phyloP scores from a whole-genome alignment of 2,888 invertebrate species.

The Scaptomyza reducta region DNA sequence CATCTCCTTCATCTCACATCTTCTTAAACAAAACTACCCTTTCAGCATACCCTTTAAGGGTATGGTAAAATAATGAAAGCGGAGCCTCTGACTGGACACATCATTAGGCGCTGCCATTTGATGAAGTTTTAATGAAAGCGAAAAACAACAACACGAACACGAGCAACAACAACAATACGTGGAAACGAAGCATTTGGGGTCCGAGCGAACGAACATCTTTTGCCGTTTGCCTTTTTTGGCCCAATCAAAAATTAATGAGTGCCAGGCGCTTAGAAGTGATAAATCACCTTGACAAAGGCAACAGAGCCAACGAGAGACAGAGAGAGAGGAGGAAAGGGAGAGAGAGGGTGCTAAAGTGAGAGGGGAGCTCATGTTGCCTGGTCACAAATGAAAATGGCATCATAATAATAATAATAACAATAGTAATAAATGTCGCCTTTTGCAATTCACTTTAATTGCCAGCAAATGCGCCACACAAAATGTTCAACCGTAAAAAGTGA shows the following conservation, averaged over 20 bases:
- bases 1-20: no score
- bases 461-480: slow-evolving; percentile 48
- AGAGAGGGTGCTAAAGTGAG: neutral
- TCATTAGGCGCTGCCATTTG: slow-evolving; percentile 69
- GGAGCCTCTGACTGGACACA: slow-evolving; percentile 38
- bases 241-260: slow-evolving; percentile 82
- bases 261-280: slow-evolving; percentile 81
- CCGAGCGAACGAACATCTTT: slow-evolving; percentile 51
- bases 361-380: slow-evolving; percentile 17
- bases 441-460: slow-evolving; percentile 74
- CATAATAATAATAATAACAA: slow-evolving; percentile 49
- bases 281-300: slow-evolving; percentile 80
- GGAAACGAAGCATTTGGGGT: slow-evolving; percentile 34
- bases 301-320: slow-evolving; percentile 4
- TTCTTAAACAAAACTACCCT: neutral
- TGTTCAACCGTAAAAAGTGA: neutral
- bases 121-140: slow-evolving; percentile 79
- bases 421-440: slow-evolving; percentile 76
- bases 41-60: slow-evolving; percentile 6
- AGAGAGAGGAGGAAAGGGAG: neutral
- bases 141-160: slow-evolving; percentile 16
- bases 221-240: slow-evolving; percentile 68
- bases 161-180: slow-evolving; percentile 19
- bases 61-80: slow-evolving; percentile 32
- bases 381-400: slow-evolving; percentile 34